Percentiles rank a stretch among this genome's conserved stretches.
These are phyloP conservation scores for Scaptomyza graminum DNA, from an alignment of 1,140 invertebrate genomes.

Conservation along the genomic window DNA sequence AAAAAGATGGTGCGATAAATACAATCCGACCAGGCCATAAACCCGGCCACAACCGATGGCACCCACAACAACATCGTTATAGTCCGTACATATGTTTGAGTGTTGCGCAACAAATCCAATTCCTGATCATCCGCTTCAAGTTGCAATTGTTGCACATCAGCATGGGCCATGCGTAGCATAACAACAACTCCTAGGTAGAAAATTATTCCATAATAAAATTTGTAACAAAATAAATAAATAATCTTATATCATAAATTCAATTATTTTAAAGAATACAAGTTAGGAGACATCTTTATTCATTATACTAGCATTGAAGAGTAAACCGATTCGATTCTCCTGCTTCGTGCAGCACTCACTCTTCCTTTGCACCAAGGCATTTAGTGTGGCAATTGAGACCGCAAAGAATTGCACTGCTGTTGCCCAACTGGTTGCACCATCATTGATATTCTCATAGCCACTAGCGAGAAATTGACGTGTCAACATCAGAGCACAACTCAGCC, in stretches of 20 bases:
- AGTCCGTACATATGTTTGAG: conserved; percentile 40
- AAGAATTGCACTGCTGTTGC: conserved; percentile 69
- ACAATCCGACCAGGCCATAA: conserved; percentile 66
- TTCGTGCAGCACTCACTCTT: conserved; percentile 41
- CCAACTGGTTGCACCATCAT: conserved; percentile 66
- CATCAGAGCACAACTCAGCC: conserved; percentile 60
- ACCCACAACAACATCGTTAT: conserved; percentile 66
- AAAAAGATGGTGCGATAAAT: conserved; percentile 66
- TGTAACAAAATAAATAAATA: no score
- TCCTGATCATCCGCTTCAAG: conserved; percentile 45
- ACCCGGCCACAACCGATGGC: conserved; percentile 61
- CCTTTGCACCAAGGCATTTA: conserved; percentile 65
- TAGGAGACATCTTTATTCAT: no score
- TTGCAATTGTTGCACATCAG: conserved; percentile 41
- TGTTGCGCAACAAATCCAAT: conserved; percentile 38
- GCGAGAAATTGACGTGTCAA: conserved; percentile 43
- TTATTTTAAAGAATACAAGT: no score
- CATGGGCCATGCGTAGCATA: conserved; percentile 43
- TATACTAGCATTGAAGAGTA: no score
- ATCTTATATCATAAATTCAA: no score
- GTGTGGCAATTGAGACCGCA: conserved; percentile 59
- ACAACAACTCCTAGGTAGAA: conserved; percentile 44
- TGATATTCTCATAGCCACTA: conserved; percentile 56
- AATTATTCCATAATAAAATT: no score
- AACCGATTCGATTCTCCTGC: no score